Base-by-base conservation (phyloP, 2,888 invertebrate species). In the Acronicta alni region DNA sequence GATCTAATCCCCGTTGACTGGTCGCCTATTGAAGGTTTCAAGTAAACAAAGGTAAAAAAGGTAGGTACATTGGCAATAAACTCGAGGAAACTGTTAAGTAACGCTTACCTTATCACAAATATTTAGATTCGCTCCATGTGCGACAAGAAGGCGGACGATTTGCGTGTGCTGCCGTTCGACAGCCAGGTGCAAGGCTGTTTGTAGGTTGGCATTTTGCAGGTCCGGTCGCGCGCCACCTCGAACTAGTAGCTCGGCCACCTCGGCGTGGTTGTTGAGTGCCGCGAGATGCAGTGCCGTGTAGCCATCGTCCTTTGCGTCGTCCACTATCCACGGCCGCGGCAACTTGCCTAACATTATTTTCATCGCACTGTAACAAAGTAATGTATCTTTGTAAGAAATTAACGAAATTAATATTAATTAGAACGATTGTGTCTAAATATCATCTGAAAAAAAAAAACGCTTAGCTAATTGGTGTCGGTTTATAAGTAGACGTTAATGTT, bases 291-390 rank as follows among this genome's bases (percentile, higher is more conserved):
- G 95, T 0, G 99, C 99, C 0, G 99, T 99, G 93, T 99, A 99
- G 1, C 99, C 99, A 84, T 99, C 99, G 89, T 99, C 99, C 88
- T 99, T 99, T 83, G 99, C 99, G 93, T 99, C 99, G 89, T 99
- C 99, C 58, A 99, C 99, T 83, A 99, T 98, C 99, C 99, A 99
- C 3, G 98, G 97, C 20, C 99, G 96, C 35, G 98, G 98, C 64
- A 99, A 95, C 93, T 99, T 99, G 52, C 97, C 97, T 80, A 99
- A 95, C 83, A 99, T 95, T 84, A 99, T 98, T 86, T 98, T 97
- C 99, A 99, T 99, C 53, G 99, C 99, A 92, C 99, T 98, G 94
- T 63, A 96, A 95, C 63, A 63, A 59, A 53, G 6, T 0, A 63
- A 59, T 52, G 6, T 0, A 53, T 23, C 15, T 18, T 6, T 44